Evolutionary conservation across 2,888 invertebrate genomes (phyloP), one percentile per base, ranked within the genome.

Genomic region (Cylindroiulus punctatus): DNA sequence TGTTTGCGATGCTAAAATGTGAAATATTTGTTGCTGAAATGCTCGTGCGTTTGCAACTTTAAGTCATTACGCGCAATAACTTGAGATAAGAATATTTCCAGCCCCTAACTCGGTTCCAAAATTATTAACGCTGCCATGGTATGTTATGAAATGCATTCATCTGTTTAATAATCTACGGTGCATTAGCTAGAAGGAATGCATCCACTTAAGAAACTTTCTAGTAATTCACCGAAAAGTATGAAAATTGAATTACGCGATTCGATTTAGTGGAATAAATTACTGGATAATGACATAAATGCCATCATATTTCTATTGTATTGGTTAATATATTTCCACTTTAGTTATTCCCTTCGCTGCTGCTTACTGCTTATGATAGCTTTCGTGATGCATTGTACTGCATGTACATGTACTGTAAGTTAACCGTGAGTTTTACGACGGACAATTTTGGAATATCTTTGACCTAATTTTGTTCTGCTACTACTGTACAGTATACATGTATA

Each of bases 181-280:
- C 36, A 65, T 65, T 0, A 22, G 26, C 22, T 65, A 65, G 10
- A 26, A 52, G 52, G 19, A 22, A 8, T 65, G 22, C 22, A 65
- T 65, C 65, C 22, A 65, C 65, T 65, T 44, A 65, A n/a, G 65
- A n/a, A 22, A 65, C n/a, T 5, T 65, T 65, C n/a, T n/a, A 52
- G 22, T 65, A 26, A 65, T 65, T 65, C 19, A 19, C 17, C 19
- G 19, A 52, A 52, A 19, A 52, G 22, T 65, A n/a, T 65, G 22
- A 22, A 65, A 65, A 65, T 65, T 65, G 26, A 65, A 65, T 22
- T 8, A 10, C 57, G 10, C 10, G 65, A 65, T 65, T 65, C 65
- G 26, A 65, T 65, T 65, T 65, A 22, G 10, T 26, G 65, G 22
- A 22, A 65, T 65, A 26, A 65, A 22, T 10, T 65, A 65, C 65